Evolutionary conservation across 2,797 vertebrate species (phyloP), one percentile per base, ranked within the genome.

Genomic region (Molossus molossus): DNA sequence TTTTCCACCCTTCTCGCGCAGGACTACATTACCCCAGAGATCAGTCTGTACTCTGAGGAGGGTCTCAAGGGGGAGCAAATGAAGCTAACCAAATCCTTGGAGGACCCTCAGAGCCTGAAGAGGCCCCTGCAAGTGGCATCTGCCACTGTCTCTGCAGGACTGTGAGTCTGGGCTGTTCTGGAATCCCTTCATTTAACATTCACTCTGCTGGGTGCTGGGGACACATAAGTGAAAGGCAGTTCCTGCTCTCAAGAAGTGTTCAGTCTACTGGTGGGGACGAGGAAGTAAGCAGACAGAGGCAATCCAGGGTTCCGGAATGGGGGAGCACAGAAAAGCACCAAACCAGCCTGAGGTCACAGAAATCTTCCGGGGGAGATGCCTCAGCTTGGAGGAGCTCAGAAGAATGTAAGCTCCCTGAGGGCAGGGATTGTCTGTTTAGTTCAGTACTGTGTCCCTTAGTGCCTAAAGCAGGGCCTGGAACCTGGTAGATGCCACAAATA

Each of bases 21-120:
- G 99, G 99, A 99, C 95, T 99, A 99, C 97, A 98, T 98, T 1
- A 98, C 98, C 53, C 99, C 99, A 0, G 98, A 99, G 95, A 99
- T 99, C 98, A 98, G 98, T 94, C 98, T 99, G 3, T 99, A 99
- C 96, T 98, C 98, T 0, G 99, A 99, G 72, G 98, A 99, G 98
- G 99, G 99, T 0, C 99, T 99, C 0, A 98, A 99, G 6, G 99
- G 99, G 0, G 98, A 99, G 96, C 99, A 98, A 81, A 97, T 99
- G 73, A 94, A 94, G 11, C 99, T 99, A 97, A 98, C 97, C 0
- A 98, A 99, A 96, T 99, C 99, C 0, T 99, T 99, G 0, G 99
- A 99, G 1, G 99, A 99, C 20, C 98, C 98, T 9, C 98, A 99
- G 72, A 98, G 97, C 4, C 98, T 84, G 37, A 99, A 99, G 37